Percentiles rank a stretch among this genome's conserved stretches.
Conservation (phyloP, 2,797 vertebrate genomes). For the Heliangelus exortis region DNA sequence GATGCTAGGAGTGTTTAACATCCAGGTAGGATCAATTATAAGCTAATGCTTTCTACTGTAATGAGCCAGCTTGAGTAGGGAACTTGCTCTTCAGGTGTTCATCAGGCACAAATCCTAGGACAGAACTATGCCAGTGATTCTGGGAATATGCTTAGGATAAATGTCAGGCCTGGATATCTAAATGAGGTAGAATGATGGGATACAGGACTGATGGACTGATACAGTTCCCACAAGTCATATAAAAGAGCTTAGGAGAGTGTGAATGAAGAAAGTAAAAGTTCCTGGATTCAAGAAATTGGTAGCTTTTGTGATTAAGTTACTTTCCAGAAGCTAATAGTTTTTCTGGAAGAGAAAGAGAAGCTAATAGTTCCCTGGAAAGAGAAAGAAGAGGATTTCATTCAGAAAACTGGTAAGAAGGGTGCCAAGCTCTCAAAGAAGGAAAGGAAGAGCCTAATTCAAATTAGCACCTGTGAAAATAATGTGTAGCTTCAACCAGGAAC, state of each 20-base stretch:
- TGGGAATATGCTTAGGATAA: not conserved
- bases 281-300: not conserved
- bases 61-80: constrained; percentile 46
- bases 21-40: constrained; percentile 73
- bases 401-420: not conserved
- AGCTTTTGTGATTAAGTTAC: not conserved
- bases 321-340: not conserved
- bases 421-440: not conserved
- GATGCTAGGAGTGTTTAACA: constrained; percentile 76
- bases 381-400: not conserved
- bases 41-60: constrained; percentile 63
- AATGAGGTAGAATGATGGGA: not conserved
- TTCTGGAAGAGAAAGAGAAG: not conserved
- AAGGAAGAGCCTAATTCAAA: not conserved
- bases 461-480: not conserved
- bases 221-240: not conserved
- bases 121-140: not conserved
- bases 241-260: not conserved
- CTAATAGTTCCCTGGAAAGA: not conserved
- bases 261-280: not conserved
- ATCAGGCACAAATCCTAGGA: not conserved
- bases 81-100: constrained; percentile 26
- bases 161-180: not conserved
- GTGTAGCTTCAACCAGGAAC: not conserved
- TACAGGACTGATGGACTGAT: too few species aligned